Evolutionary conservation across 2,797 vertebrate genomes (phyloP), one percentile per base, ranked within the genome.

Genomic region (Lophotriccus pileatus): DNA sequence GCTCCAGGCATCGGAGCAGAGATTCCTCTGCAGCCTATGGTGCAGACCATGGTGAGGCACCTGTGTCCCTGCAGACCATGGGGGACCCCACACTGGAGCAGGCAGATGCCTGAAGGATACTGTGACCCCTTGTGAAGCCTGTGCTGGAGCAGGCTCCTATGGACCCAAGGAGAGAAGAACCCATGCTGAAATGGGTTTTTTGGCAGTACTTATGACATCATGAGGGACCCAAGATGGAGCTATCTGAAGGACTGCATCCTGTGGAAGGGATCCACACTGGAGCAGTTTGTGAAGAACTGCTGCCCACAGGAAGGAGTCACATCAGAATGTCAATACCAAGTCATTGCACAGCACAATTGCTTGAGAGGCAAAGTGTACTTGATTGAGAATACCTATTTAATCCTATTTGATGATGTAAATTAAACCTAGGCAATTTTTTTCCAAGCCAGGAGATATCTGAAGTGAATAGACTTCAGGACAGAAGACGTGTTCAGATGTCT

Each of bases 201-300:
- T 37, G 9, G 7, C 16, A 55, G 32, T 16, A 28, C 10, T 3
- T 62, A 19, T 32, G 25, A 15, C 18, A 19, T 5, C 0, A 0
- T 47, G 10, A 14, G 15, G 10, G 4, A 59, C 18, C 2, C 10
- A 18, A 6, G 4, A 6, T 37, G 39, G 13, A 73, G 8, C 12
- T 3, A 75, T 19, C 25, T 25, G 63, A 55, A 56, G 44, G 20
- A 23, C 22, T 44, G 16, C 3, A 7, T 5, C n/a, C 28, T 0
- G 0, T 6, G 6, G 25, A 41, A 76, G n/a, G 5, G 30, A 50
- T 16, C 1, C 14, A 15, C 3, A 24, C 2, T 44, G 41, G 22
- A n/a, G 62, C 10, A 24, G 22, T n/a, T 24, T 12, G 10, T n/a
- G 30, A 64, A 44, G 21, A 64, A 44, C 10, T 55, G 25, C 46